Evolutionary conservation across 2,888 invertebrate species (phyloP), one percentile per base, ranked within the genome.

Genomic region (Esperia sulphurella): DNA sequence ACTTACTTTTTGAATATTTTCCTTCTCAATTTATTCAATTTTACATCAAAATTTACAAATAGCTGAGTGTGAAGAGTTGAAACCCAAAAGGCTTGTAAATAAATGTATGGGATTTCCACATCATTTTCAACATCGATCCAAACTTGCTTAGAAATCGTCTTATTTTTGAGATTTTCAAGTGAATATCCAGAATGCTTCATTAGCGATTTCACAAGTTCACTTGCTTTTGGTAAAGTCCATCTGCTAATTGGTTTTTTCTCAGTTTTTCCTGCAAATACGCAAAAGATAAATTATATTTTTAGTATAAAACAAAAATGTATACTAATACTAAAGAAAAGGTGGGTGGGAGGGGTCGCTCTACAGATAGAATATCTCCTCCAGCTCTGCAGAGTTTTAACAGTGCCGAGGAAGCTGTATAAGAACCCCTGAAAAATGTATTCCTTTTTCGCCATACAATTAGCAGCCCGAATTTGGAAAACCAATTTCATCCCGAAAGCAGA

Each of bases 51-150:
- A 54, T 71, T 71, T 0, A 79, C 72, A 72, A 81, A 87, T 14
- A 86, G 41, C 60, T 86, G 86, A 0, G 68, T 67, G 69, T 86
- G 83, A 8, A 87, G 68, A 46, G 54, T 67, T 3, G 47, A 44
- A 46, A 75, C 66, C 87, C 87, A 87, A 68, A 79, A 82, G 10
- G 45, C 46, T 56, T 76, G 70, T 50, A 85, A 62, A 56, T 72
- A 57, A 35, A 55, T 35, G 50, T 73, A 66, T 35, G 70, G 59
- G 3, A 75, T 72, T 3, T 71, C 62, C 61, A 85, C 74, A 45
- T 78, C 68, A 3, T 71, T 46, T 57, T 71, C 68, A 2, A 85
- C 42, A 52, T 73, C 68, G 7, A 67, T 39, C 85, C 85, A 86
- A 50, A 83, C 57, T 30, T 64, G 55, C 54, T 62, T 77, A 9